phyloP scores from a whole-genome alignment of 2,113 vertebrate species.

The Istiophorus platypterus region DNA sequence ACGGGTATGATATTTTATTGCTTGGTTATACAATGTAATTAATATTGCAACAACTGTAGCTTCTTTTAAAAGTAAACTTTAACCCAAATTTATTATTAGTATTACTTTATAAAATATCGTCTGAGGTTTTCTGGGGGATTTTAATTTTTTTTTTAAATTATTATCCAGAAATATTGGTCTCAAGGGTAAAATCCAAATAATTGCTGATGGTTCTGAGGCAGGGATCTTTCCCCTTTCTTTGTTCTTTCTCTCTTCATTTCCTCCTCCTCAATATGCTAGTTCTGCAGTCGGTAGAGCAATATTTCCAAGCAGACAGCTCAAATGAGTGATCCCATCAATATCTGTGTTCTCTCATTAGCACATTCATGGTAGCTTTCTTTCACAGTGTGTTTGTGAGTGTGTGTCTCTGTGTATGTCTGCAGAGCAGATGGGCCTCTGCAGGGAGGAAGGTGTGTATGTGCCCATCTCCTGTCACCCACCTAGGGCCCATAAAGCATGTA shows the following conservation, averaged over 20 bases:
- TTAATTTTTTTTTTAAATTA: background rate
- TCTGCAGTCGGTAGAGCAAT: conserved; percentile 27
- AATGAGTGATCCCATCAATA: conserved; percentile 57
- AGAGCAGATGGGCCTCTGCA: conserved; percentile 81
- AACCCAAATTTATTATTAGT: background rate
- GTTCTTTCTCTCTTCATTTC: background rate
- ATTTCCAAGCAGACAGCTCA: conserved; percentile 44
- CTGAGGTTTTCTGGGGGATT: background rate
- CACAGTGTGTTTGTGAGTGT: conserved; percentile 17
- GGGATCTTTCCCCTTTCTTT: background rate
- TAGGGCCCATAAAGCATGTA: conserved; percentile 80
- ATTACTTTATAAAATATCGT: no score
- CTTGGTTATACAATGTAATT: background rate
- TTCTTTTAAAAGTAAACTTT: background rate
- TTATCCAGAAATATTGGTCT: background rate
- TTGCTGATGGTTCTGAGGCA: background rate
- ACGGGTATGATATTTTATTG: background rate
- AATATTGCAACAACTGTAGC: background rate
- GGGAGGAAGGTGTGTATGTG: conserved; percentile 76
- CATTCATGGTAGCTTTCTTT: conserved; percentile 49
- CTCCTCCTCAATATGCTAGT: background rate
- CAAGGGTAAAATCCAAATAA: background rate
- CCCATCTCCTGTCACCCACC: conserved; percentile 73
- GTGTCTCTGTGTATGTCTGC: conserved; percentile 31
- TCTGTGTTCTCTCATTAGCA: conserved; percentile 56